Evolutionary conservation across 2,113 vertebrate species (phyloP), one percentile per base, ranked within the genome.

Genomic region (Misgurnus anguillicaudatus): DNA sequence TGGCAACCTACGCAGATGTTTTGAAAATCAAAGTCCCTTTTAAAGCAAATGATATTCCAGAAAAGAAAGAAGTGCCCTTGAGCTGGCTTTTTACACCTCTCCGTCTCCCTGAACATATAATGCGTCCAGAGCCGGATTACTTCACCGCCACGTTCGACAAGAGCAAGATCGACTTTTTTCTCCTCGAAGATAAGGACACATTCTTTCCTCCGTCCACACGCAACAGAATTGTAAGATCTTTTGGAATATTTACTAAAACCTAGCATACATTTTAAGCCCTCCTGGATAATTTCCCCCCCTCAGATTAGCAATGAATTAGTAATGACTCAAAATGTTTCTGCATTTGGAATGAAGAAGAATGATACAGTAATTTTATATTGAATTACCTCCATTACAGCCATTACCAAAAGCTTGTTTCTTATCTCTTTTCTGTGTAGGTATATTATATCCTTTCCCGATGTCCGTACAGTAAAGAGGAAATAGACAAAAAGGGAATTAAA

Each of bases 11-110:
- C 0, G 98, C 97, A 0, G 97, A 99, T 73, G 92, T 98, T 41
- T 83, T 99, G 80, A 97, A 96, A 72, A 94, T 99, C 75, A 99
- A 97, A 88, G 94, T 96, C 87, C 97, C 97, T 57, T 96, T 99
- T 88, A 94, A 88, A 82, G 91, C 90, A 77, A 97, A 92, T 3
- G 95, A 97, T 77, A 92, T 96, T 85, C 91, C 93, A 3, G 84
- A 86, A 0, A 51, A 0, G 0, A 78, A 85, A 36, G 92, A 93
- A 1, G 89, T 85, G 42, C 91, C 95, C 0, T 84, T 96, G 41
- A 87, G 91, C 10, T 96, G 91, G 86, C 82, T 96, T 57, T 89
- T 93, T 0, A 86, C 17, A 0, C 94, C 94, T 0, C 89, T 98
- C 80, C 94, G 89, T 60, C 93, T 99, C 6, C 94, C 96, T 0